Base-by-base conservation (phyloP, 2,797 vertebrate species). In the Denticeps clupeoides region DNA sequence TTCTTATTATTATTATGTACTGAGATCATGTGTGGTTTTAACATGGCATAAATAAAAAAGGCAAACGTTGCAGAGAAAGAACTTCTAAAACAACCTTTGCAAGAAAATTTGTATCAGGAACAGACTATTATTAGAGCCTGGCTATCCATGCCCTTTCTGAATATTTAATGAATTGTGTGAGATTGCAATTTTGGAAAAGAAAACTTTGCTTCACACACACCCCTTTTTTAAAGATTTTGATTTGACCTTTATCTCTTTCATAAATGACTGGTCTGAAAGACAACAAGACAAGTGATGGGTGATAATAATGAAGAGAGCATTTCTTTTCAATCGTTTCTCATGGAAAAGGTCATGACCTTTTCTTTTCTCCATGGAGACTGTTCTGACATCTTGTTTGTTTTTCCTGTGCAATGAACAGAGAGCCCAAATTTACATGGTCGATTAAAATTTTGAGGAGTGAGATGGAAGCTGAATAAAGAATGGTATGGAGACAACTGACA, bases 321-420 rank as follows among this genome's bases (percentile, higher is more conserved):
- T 32, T 21, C 24, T 16, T 3, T 4, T 10, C 8, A 7, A 3
- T 15, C 13, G n/a, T 25, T 9, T 16, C 18, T 19, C 13, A 18
- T 13, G 4, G 10, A 6, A 26, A 35, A 42, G 13, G 45, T 41
- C 19, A n/a, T 16, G 15, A 16, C 35, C 35, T 38, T 35, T 5
- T 11, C 9, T 4, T 3, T 8, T 35, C 8, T 3, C 13, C 32
- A 35, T 16, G 13, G 32, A 35, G 32, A 18, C 15, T 32, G 8
- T 35, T 41, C 18, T 19, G 16, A 3, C 52, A 48, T 59, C 47
- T 37, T 35, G 46, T 57, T 64, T 60, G 54, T 63, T 52, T 69
- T n/a, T n/a, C n/a, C n/a, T n/a, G n/a, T n/a, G n/a, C n/a, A n/a
- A n/a, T n/a, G n/a, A n/a, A n/a, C n/a, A n/a, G n/a, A n/a, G n/a